Evolutionary conservation across 2,113 vertebrate genomes (phyloP).

Genomic region (Mesocricetus auratus): DNA sequence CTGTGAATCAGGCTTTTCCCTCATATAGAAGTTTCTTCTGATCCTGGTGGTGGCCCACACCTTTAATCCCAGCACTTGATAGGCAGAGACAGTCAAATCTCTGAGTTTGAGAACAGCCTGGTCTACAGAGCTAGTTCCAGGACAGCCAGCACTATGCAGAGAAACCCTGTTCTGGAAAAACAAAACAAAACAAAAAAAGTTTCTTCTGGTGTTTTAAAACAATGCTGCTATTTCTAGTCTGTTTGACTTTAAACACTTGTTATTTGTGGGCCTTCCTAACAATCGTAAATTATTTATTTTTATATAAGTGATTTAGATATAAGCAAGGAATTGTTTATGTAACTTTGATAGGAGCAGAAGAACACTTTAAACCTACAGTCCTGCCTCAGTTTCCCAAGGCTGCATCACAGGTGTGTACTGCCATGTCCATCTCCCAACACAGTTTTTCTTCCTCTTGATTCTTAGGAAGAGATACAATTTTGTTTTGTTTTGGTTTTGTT

Average conservation of each 20-base stretch:
- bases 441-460: slow-evolving; percentile 12
- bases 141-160: neutral
- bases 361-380: neutral
- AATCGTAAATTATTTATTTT: neutral
- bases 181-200: neutral
- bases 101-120: neutral
- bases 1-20: neutral
- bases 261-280: slow-evolving; percentile 22
- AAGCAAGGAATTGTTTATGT: neutral
- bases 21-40: neutral
- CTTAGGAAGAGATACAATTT: slow-evolving; percentile 26
- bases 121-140: neutral
- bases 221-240: neutral
- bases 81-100: neutral
- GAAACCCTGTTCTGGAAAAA: neutral
- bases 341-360: slow-evolving; percentile 35
- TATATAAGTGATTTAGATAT: neutral
- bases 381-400: neutral
- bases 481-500: neutral
- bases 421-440: neutral
- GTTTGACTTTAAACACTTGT: neutral
- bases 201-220: slow-evolving; percentile 33
- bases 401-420: neutral
- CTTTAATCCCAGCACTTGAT: neutral
- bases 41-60: neutral